These are phyloP conservation scores for Crenuchus spilurus DNA, from an alignment of 2,797 vertebrate genomes.

Conservation along the genomic window DNA sequence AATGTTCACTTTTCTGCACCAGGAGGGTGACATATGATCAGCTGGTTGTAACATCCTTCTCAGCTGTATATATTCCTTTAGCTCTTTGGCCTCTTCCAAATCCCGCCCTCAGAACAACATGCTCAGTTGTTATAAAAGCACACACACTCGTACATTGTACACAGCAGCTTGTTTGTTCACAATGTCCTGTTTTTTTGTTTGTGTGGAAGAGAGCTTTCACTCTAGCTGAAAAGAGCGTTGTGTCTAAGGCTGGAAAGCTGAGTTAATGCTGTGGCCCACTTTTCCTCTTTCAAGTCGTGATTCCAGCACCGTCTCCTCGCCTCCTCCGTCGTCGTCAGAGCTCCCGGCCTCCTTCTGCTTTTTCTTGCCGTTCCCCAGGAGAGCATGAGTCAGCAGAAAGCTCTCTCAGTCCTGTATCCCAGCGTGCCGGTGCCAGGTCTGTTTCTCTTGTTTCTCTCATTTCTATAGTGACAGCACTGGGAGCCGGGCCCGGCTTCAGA, in stretches of 20 bases:
- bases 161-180: slow-evolving; percentile 63
- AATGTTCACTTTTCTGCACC: slow-evolving; percentile 13
- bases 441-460: slow-evolving; percentile 34
- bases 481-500: slow-evolving; percentile 1
- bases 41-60: slow-evolving; percentile 47
- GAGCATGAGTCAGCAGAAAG: slow-evolving; percentile 51
- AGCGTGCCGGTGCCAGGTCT: slow-evolving; percentile 49
- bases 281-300: slow-evolving; percentile 44
- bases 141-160: slow-evolving; percentile 41
- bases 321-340: slow-evolving; percentile 26
- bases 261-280: slow-evolving; percentile 60
- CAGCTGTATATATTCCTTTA: slow-evolving; percentile 31
- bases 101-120: slow-evolving; percentile 65
- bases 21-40: slow-evolving; percentile 52
- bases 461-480: slow-evolving; percentile 31
- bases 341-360: slow-evolving; percentile 14
- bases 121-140: slow-evolving; percentile 59
- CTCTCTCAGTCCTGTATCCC: slow-evolving; percentile 19
- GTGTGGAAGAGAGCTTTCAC: slow-evolving; percentile 56
- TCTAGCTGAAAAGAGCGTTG: slow-evolving; percentile 62
- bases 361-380: slow-evolving; percentile 32
- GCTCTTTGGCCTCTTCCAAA: slow-evolving; percentile 56
- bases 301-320: slow-evolving; percentile 17
- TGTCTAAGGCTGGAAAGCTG: slow-evolving; percentile 59
- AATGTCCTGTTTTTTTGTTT: slow-evolving; percentile 58